Evolutionary conservation across 2,113 vertebrate genomes (phyloP).

Genomic region (Leucosticte australis): DNA sequence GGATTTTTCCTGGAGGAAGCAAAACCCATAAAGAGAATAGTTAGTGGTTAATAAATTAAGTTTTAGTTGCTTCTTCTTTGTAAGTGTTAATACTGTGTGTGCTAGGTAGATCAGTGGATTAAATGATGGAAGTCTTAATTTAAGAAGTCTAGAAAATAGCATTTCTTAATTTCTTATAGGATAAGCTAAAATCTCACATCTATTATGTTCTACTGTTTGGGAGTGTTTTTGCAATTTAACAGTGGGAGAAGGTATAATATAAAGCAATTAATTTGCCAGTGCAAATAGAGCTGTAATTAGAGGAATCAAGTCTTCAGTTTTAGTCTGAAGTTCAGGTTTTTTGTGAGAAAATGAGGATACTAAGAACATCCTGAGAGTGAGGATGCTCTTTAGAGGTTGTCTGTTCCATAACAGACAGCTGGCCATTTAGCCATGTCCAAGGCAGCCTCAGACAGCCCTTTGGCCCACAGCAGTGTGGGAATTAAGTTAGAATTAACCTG

Average conservation of each 20-base stretch:
- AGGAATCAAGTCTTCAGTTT: background rate
- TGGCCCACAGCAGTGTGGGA: slow-evolving; percentile 28
- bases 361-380: background rate
- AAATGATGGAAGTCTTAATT: background rate
- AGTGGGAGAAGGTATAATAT: background rate
- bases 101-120: background rate
- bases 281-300: background rate
- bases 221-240: background rate
- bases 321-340: background rate
- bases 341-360: background rate
- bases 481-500: slow-evolving; percentile 74
- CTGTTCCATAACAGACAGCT: background rate
- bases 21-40: background rate
- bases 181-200: background rate
- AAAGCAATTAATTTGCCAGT: background rate
- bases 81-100: background rate
- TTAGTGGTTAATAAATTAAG: background rate
- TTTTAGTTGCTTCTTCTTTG: background rate
- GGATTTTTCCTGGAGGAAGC: background rate
- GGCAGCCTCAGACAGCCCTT: slow-evolving; percentile 47
- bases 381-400: background rate
- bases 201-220: background rate
- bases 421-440: slow-evolving; percentile 20
- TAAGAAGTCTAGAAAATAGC: background rate
- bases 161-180: background rate